Base-by-base conservation (phyloP, 1,140 invertebrate species). In the Trichonephila clavata region DNA sequence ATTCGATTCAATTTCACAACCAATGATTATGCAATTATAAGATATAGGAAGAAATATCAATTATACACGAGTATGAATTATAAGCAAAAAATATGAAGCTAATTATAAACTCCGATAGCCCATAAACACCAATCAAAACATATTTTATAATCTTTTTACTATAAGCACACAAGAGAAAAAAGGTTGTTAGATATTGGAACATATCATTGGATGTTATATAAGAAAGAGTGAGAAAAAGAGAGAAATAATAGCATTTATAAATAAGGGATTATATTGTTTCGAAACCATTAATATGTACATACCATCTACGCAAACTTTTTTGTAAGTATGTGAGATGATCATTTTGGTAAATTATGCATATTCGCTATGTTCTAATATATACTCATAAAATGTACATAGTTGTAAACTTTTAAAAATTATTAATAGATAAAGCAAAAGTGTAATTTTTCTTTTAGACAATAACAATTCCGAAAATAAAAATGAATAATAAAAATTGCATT, bases 351-450 rank as follows among this genome's bases (percentile, higher is more conserved):
- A 32, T 32, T 27, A 59, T 60, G 60, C n/a, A 61, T 61, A 32
- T 57, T 27, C 57, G 59, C n/a, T 39, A 60, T 59, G 50, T 50
- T 50, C 50, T 50, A 50, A 50, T 13, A 50, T 20, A 86, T 59
- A 60, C 27, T 60, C 84, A 59, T 59, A 32, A 61, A 86, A 57
- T 61, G 57, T 60, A 61, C 21, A 86, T 86, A 61, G 57, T 24
- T 60, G 60, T 86, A 86, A 86, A 60, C 59, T 32, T 60, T 32
- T 59, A 18, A 59, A 86, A 24, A 60, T 61, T 60, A 39, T 59
- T 24, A 59, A 60, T 60, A 39, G 57, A 13, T 32, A 27, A 13
- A 8, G 14, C 20, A 32, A 18, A 59, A 86, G 16, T 13, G 16
- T 24, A 59, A 18, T 61, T 32, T 63, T n/a, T 86, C 57, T 86